phyloP scores from a whole-genome alignment of 2,797 vertebrate genomes.

The Sciurus vulgaris region DNA sequence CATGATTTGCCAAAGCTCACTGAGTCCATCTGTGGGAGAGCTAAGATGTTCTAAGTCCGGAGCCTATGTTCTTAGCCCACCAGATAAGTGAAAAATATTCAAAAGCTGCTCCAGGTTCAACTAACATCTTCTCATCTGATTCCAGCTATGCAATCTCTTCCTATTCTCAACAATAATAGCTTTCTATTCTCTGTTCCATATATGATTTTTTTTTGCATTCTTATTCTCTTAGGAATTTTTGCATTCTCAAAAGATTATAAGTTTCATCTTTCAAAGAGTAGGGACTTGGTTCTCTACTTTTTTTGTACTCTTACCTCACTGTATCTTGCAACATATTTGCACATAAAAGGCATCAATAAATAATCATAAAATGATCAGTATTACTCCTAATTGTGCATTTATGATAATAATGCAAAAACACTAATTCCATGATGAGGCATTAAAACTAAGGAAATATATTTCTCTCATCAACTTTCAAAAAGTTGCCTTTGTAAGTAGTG shows the following conservation, averaged over 20 bases:
- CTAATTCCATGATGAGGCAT: neutral
- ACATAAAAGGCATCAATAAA: neutral
- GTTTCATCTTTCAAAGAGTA: neutral
- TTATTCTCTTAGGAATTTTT: neutral
- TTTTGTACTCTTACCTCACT: neutral
- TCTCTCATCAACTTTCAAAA: neutral
- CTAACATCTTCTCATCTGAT: neutral
- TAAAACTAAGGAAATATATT: neutral
- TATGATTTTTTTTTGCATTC: neutral
- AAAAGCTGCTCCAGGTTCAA: neutral
- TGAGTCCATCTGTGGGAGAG: too few species aligned
- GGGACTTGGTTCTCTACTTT: neutral
- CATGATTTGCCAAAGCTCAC: neutral
- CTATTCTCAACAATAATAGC: neutral
- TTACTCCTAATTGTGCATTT: neutral
- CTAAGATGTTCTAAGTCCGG: neutral
- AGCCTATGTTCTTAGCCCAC: neutral
- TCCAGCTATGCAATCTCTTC: neutral
- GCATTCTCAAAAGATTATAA: neutral
- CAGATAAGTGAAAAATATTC: neutral
- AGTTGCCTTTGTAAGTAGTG: neutral
- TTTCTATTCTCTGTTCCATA: neutral
- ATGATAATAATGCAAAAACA: neutral
- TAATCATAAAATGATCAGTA: neutral
- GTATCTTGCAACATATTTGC: neutral